Percentiles rank a stretch among this genome's conserved stretches.
These are phyloP conservation scores for Vicugna pacos DNA, from an alignment of 2,113 vertebrate species.

Conservation along the genomic window DNA sequence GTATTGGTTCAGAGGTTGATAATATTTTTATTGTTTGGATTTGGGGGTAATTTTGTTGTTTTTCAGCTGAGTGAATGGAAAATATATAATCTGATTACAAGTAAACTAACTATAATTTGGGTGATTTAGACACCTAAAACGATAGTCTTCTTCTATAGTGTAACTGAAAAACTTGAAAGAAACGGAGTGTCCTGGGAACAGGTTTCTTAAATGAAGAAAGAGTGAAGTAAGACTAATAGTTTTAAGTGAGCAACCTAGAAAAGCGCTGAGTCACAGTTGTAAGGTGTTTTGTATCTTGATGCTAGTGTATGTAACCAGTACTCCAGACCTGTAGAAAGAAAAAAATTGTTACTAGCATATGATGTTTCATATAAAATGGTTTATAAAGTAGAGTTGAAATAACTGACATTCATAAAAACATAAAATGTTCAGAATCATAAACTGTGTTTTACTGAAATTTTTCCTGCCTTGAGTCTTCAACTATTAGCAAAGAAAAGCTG, in stretches of 20 bases:
- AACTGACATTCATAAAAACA: not conserved
- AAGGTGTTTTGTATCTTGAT: not conserved
- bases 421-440: not conserved
- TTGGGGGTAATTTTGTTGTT: not conserved
- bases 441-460: slow-evolving; percentile 6
- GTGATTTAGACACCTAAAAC: not conserved
- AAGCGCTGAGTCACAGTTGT: not conserved
- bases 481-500: not conserved
- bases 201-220: slow-evolving; percentile 12
- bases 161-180: not conserved
- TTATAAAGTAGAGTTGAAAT: slow-evolving; percentile 34
- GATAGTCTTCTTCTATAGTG: not conserved
- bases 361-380: slow-evolving; percentile 8
- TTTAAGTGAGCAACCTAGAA: not conserved
- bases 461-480: not conserved
- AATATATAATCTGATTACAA: not conserved
- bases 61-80: not conserved
- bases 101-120: not conserved
- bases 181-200: not conserved
- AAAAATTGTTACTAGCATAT: not conserved
- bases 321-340: not conserved
- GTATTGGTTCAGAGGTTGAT: slow-evolving; percentile 27
- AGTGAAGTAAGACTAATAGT: not conserved
- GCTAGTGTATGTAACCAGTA: not conserved
- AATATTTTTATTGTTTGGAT: not conserved